Conservation (phyloP, 2,797 vertebrate genomes). For the Gobionotothen gibberifrons region DNA sequence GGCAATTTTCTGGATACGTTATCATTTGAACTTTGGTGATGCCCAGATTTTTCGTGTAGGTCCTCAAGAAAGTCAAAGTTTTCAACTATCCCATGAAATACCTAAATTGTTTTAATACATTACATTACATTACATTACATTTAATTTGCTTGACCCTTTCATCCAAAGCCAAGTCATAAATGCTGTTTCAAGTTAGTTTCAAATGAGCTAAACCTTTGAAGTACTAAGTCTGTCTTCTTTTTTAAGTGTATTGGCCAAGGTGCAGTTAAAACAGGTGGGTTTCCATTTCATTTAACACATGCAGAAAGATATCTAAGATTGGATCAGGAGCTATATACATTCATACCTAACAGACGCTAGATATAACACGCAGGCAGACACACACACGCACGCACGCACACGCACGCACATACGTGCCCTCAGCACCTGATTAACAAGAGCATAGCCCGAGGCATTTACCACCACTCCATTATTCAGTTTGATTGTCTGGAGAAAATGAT, state of each 20-base stretch:
- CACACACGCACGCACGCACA: slow-evolving; percentile 7
- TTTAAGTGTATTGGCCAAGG: too few species aligned
- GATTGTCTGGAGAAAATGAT: slow-evolving; percentile 86
- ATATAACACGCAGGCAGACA: slow-evolving; percentile 3
- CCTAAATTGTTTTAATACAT: background rate
- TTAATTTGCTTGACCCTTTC: too few species aligned
- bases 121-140: too few species aligned
- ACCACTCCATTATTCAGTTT: slow-evolving; percentile 79
- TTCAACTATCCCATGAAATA: slow-evolving; percentile 1
- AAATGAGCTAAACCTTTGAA: too few species aligned
- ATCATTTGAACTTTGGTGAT: background rate
- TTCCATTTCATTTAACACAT: background rate
- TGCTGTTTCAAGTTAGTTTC: too few species aligned
- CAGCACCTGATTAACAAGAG: slow-evolving; percentile 76
- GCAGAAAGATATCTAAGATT: background rate
- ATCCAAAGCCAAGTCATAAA: too few species aligned
- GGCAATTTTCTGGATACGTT: background rate
- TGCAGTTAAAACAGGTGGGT: too few species aligned
- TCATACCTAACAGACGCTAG: background rate
- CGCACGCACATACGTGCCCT: slow-evolving; percentile 42
- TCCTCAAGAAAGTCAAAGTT: background rate
- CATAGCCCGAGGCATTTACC: slow-evolving; percentile 76
- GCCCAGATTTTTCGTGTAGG: background rate
- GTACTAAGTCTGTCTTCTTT: too few species aligned
- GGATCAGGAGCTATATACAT: background rate